These are phyloP conservation scores for Valencia hispanica DNA, from an alignment of 2,797 vertebrate genomes.

Conservation along the genomic window DNA sequence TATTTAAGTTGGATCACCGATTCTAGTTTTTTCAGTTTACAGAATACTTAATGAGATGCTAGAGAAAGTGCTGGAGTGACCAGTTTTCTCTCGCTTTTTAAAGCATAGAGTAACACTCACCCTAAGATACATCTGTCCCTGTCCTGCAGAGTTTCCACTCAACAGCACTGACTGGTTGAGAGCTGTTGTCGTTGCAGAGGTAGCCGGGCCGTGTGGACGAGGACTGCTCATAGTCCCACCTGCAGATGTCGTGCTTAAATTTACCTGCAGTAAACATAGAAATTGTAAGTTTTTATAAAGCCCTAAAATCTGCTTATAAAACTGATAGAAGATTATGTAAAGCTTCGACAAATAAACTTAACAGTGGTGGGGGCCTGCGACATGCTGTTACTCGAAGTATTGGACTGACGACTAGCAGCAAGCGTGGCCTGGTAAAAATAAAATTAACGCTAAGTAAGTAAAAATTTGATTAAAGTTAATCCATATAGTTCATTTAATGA, in stretches of 20 bases:
- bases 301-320: background rate
- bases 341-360: slow-evolving; percentile 62
- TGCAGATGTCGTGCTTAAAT: slow-evolving; percentile 79
- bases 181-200: slow-evolving; percentile 88
- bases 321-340: too few relatives aligned
- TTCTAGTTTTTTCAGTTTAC: too few relatives aligned
- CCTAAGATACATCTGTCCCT: slow-evolving; percentile 97
- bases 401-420: slow-evolving; percentile 94
- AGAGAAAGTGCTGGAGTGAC: background rate
- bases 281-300: background rate
- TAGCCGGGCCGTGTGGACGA: slow-evolving; percentile 79
- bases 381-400: slow-evolving; percentile 88
- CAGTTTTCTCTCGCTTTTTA: background rate
- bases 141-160: slow-evolving; percentile 90
- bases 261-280: slow-evolving; percentile 71
- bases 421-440: slow-evolving; percentile 87
- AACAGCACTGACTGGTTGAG: slow-evolving; percentile 94
- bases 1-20: too few relatives aligned
- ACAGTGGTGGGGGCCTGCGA: slow-evolving; percentile 88
- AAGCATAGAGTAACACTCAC: slow-evolving; percentile 78
- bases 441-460: background rate
- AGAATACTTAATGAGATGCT: too few relatives aligned
- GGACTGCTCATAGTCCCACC: slow-evolving; percentile 79
- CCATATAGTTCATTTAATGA: background rate
- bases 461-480: background rate